Percentiles rank a stretch among this genome's conserved stretches.
phyloP scores from a whole-genome alignment of 2,113 vertebrate genomes.

The Parus major region DNA sequence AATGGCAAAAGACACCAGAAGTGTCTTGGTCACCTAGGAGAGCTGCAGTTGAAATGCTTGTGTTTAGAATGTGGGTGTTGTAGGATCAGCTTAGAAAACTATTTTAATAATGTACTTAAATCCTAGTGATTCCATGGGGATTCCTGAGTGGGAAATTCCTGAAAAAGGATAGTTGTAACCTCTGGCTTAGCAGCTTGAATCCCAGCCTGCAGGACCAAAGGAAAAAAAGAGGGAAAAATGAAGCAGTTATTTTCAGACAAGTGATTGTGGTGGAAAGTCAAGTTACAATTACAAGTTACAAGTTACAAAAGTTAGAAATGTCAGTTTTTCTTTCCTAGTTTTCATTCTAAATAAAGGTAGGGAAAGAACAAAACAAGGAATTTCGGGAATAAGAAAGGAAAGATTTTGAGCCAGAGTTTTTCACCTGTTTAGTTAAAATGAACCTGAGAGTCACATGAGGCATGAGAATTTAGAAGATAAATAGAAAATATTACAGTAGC shows the following conservation, averaged over 20 bases:
- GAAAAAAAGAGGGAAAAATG: not conserved
- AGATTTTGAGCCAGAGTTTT: not conserved
- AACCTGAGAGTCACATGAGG: not conserved
- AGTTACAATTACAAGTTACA: too few species aligned
- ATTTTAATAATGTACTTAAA: not conserved
- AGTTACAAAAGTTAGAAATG: not conserved
- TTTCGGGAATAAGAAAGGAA: not conserved
- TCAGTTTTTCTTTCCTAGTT: not conserved
- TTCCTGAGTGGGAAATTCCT: not conserved
- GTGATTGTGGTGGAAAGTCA: not conserved
- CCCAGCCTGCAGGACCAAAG: not conserved
- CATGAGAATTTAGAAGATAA: not conserved
- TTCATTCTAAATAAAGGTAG: not conserved
- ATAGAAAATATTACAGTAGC: not conserved
- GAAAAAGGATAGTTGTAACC: not conserved
- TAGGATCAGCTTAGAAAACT: not conserved
- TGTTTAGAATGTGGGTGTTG: not conserved
- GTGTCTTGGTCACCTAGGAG: not conserved
- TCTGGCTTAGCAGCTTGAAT: not conserved
- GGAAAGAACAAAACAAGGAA: not conserved
- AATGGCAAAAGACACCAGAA: not conserved
- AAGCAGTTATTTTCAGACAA: not conserved
- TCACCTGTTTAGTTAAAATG: not conserved
- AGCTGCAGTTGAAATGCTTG: not conserved
- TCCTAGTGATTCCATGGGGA: not conserved